Conservation (phyloP, 2,797 vertebrate species). For the Miichthys miiuy region DNA sequence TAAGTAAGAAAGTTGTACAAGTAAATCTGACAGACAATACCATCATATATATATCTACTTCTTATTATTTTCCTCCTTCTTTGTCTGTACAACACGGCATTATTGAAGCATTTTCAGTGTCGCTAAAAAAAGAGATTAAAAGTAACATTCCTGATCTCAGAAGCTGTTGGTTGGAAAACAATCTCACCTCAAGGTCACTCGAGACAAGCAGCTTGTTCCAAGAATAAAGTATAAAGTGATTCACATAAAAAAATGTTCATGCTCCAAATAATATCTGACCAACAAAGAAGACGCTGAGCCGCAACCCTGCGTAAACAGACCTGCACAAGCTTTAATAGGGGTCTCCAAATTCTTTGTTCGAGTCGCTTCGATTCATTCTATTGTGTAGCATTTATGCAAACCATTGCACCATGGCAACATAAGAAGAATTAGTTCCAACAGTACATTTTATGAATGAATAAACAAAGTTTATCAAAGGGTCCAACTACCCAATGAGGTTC, state of each 20-base stretch:
- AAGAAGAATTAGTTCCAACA: not conserved
- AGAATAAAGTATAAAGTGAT: no score
- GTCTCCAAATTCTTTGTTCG: not conserved
- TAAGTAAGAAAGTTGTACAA: not conserved
- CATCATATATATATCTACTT: not conserved
- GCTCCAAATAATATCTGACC: not conserved
- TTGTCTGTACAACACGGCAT: not conserved
- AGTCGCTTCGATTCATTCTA: not conserved
- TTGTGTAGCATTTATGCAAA: not conserved
- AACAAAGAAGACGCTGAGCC: not conserved
- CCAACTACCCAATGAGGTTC: not conserved
- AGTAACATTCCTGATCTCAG: not conserved
- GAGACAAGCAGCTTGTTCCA: not conserved
- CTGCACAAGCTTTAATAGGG: not conserved
- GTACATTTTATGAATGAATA: not conserved
- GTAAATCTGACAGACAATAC: not conserved
- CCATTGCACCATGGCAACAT: not conserved
- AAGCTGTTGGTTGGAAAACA: not conserved
- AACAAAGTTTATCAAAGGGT: not conserved
- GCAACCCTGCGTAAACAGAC: not conserved
- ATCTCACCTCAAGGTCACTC: not conserved
- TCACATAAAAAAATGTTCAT: not conserved
- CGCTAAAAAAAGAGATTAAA: not conserved
- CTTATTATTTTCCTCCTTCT: not conserved
- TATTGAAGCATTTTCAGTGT: not conserved